Conservation (phyloP, 2,888 invertebrate species). For the Frankliniella fusca region DNA sequence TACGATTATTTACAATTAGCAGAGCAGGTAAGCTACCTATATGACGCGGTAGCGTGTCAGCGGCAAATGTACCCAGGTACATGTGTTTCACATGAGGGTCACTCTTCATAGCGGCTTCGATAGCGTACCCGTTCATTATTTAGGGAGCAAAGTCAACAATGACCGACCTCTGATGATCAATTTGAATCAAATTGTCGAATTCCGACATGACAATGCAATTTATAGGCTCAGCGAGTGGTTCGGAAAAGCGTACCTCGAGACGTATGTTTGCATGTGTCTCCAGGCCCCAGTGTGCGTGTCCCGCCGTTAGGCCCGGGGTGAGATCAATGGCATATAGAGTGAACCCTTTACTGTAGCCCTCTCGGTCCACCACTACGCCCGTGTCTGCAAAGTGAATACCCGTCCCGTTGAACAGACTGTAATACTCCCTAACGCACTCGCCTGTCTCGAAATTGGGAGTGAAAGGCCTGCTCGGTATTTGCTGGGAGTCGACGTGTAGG, state of each 20-base stretch:
- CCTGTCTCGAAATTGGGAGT: conserved; percentile 37
- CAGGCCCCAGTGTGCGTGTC: conserved; percentile 27
- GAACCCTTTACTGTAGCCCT: conserved; percentile 37
- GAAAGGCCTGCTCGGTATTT: conserved; percentile 38
- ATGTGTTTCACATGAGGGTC: no score
- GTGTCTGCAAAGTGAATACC: neutral
- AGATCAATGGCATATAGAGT: conserved; percentile 41
- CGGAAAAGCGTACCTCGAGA: conserved; percentile 40
- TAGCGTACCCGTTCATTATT: no score
- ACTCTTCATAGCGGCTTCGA: no score
- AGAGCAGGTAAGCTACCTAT: no score
- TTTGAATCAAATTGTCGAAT: conserved; percentile 42
- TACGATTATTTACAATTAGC: no score
- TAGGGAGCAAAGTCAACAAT: conserved; percentile 37
- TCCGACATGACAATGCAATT: conserved; percentile 41
- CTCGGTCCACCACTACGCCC: conserved; percentile 33
- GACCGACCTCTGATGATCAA: conserved; percentile 39
- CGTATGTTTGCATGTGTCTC: conserved; percentile 38
- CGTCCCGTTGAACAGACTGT: conserved; percentile 38
- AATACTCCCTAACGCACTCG: conserved; percentile 39
- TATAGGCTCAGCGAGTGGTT: conserved; percentile 37
- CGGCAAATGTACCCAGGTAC: no score
- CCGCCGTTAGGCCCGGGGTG: conserved; percentile 40
- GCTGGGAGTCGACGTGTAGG: conserved; percentile 38
- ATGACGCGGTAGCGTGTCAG: no score